Conservation (phyloP, 2,888 invertebrate genomes). For the Diplolepis rosae region DNA sequence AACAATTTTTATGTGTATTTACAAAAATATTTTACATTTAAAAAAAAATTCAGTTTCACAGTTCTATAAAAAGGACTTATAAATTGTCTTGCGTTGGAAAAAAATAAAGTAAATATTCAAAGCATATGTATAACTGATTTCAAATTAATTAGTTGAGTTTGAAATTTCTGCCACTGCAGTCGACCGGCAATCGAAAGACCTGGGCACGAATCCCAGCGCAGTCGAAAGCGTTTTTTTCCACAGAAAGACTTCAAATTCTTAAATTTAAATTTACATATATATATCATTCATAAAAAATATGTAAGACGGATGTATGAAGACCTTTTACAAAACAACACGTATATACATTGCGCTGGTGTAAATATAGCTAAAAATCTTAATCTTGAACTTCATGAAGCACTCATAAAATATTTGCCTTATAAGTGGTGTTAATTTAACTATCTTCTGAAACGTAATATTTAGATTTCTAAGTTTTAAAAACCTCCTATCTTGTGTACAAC, state of each 20-base stretch:
- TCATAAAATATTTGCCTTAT: no score
- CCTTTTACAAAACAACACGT: not conserved
- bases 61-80: not conserved
- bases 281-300: no score
- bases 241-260: no score
- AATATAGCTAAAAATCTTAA: no score
- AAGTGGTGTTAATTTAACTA: not conserved
- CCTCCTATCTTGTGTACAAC: not conserved
- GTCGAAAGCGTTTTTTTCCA: no score
- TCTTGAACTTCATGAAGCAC: no score
- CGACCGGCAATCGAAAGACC: no score
- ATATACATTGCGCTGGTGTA: not conserved
- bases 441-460: not conserved
- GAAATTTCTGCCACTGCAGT: no score
- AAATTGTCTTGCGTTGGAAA: not conserved
- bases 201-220: no score
- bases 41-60: not conserved
- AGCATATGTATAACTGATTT: not conserved
- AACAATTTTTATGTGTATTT: not conserved
- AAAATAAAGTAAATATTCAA: not conserved
- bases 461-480: not conserved
- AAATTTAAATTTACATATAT: no score
- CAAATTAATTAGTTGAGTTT: no score
- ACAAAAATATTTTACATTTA: conserved; percentile 11
- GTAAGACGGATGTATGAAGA: not conserved